phyloP scores from a whole-genome alignment of 1,140 invertebrate genomes.

The Saccostrea cuccullata region DNA sequence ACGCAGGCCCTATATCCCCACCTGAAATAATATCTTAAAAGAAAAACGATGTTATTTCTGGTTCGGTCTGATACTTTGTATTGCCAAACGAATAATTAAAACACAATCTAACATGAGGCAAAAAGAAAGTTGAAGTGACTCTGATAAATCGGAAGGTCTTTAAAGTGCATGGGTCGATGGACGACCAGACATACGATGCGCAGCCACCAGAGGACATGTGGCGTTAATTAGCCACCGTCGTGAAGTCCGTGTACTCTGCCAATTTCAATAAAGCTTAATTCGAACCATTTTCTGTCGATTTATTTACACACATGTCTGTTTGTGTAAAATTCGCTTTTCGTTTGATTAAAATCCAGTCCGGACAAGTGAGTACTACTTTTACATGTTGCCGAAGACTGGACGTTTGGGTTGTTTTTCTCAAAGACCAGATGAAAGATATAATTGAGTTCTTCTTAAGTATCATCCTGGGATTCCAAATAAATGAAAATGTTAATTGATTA shows the following conservation, averaged over 20 bases:
- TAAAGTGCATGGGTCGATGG: slow-evolving; percentile 29
- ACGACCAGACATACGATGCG: slow-evolving; percentile 1
- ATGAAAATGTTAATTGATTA: slow-evolving; percentile 7
- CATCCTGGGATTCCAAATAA: slow-evolving; percentile 6
- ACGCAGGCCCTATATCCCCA: background rate
- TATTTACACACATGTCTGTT: slow-evolving; percentile 53
- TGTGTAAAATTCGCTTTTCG: slow-evolving; percentile 38
- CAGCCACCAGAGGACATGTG: slow-evolving; percentile 12
- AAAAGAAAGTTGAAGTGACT: slow-evolving; percentile 21
- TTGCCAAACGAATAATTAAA: slow-evolving; percentile 38
- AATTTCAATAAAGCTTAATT: slow-evolving; percentile 56
- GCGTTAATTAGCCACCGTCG: slow-evolving; percentile 43
- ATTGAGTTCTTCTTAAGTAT: background rate
- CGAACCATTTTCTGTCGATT: slow-evolving; percentile 40
- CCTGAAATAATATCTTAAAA: slow-evolving; percentile 37
- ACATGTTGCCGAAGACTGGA: slow-evolving; percentile 18
- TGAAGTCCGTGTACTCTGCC: slow-evolving; percentile 48
- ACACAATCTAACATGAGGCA: slow-evolving; percentile 15
- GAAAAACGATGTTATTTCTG: slow-evolving; percentile 33
- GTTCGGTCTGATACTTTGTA: slow-evolving; percentile 3
- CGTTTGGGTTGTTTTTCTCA: background rate
- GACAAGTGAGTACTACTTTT: slow-evolving; percentile 30
- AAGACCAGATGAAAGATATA: background rate
- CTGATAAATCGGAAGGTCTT: background rate
- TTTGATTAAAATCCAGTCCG: slow-evolving; percentile 45